Evolutionary conservation across 2,888 invertebrate species (phyloP), one percentile per base, ranked within the genome.

Genomic region (Drosophila siamana): DNA sequence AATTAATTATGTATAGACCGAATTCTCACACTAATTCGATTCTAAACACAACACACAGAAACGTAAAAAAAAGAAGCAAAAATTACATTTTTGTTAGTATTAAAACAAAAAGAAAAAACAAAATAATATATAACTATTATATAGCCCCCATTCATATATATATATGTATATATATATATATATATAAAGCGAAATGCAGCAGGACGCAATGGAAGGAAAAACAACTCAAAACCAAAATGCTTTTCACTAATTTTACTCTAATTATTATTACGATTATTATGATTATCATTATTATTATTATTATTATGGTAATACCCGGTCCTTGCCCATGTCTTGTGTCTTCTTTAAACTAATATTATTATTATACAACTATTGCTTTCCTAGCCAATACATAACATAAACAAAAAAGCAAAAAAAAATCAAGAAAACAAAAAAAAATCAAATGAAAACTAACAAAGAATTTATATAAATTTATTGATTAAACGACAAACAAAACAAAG

Each of bases 191-290:
- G 41, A 57, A 46, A 55, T 36, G 38, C 41, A 50, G 59, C 33
- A 46, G 40, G 40, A 44, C 13, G 4, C 22, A 41, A 19, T 19
- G 43, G 22, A 40, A 70, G 22, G 48, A 46, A 30, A 55, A 30
- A 44, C 74, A 70, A 82, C 81, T 77, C 71, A 74, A 73, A 73
- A 74, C 74, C 76, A 74, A 80, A 82, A 82, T 74, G 81, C 86
- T 81, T 81, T 80, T 81, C 82, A 79, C 73, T 74, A 74, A 74
- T 74, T 75, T 74, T 61, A 80, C 62, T 55, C 61, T 66, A 13
- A 61, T 46, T 46, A 5, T 46, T 52, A 61, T 40, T 48, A 30
- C 19, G 16, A 43, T 60, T 51, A 60, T 47, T 62, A 22, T 44
- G 16, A 48, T 28, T 13, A 50, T 67, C 50, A 73, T 52, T 55